Evolutionary conservation across 2,888 invertebrate genomes (phyloP).

Genomic region (Villa cingulata): DNA sequence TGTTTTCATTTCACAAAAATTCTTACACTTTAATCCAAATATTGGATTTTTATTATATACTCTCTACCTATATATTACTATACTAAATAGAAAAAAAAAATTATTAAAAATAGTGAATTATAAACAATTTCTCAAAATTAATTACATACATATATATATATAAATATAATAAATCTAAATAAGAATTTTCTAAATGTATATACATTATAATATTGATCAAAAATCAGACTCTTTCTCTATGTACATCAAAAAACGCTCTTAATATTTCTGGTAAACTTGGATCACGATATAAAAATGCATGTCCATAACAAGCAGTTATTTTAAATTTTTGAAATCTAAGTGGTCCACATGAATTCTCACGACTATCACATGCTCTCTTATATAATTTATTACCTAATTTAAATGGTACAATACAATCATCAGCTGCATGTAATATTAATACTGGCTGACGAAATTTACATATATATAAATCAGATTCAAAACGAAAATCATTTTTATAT

Average conservation of each 20-base stretch:
- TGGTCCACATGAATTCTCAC: slow-evolving; percentile 44
- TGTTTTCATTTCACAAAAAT: no score
- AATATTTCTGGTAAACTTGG: slow-evolving; percentile 55
- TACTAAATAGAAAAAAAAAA: no score
- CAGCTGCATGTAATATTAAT: slow-evolving; percentile 81
- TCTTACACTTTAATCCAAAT: no score
- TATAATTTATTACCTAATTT: slow-evolving; percentile 63
- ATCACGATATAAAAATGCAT: slow-evolving; percentile 73
- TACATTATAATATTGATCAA: no score
- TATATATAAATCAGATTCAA: slow-evolving; percentile 66
- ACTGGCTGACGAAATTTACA: slow-evolving; percentile 55
- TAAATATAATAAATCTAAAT: no score
- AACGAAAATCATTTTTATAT: slow-evolving; percentile 54
- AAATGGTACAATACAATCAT: slow-evolving; percentile 77
- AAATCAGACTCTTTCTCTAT: neutral
- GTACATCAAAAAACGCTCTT: slow-evolving; percentile 40
- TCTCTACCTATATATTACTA: no score
- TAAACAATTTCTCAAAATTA: no score
- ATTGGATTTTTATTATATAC: no score
- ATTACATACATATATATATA: no score
- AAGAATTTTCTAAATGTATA: no score
- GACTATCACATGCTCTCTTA: slow-evolving; percentile 43
- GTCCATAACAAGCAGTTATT: slow-evolving; percentile 51
- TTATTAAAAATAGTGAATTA: no score
- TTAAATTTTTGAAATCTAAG: slow-evolving; percentile 62